Evolutionary conservation across 2,113 vertebrate species (phyloP), one percentile per base, ranked within the genome.

Genomic region (Sylvilagus bachmani): DNA sequence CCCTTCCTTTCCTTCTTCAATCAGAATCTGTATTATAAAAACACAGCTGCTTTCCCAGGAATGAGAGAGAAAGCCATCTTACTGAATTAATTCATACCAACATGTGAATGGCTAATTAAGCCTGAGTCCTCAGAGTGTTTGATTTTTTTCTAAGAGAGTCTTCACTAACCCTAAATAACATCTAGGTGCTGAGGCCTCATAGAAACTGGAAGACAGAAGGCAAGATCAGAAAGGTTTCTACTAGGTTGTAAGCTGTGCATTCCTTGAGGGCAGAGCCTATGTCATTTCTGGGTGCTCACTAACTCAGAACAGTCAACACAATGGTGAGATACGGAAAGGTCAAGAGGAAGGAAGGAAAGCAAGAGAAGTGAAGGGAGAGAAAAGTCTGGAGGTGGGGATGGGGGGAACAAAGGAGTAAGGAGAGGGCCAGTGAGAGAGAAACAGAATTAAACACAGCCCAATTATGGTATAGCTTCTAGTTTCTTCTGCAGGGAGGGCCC

Each of bases 61-160:
- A 62, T 51, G 19, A 31, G 58, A 70, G 24, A 86, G 71, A 92
- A 87, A 80, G 53, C 21, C 67, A 19, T 44, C 33, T 36, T 93
- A 64, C 29, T 89, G 24, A 73, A 36, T 78, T 70, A 66, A 69
- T 58, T 92, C 38, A 69, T 29, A 79, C 33, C 31, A 67, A 49
- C 17, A 53, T 79, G 33, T 92, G 78, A 88, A 58, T 92, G 53
- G 87, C n/a, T 82, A 77, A n/a, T 36, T 49, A 66, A 61, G 49
- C 36, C 38, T 49, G 22, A 78, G 70, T 73, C 75, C 67, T 94
- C 31, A 11, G 64, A 44, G 62, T 71, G 74, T 67, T 74, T 77
- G 2, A 61, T n/a, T 25, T 78, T 88, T 92, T 95, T 79, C 31
- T 58, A 86, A 75, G 66, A 88, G 36, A 92, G 31, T 66, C 14